phyloP scores from a whole-genome alignment of 2,888 invertebrate species.

The Cremastinae sp. region DNA sequence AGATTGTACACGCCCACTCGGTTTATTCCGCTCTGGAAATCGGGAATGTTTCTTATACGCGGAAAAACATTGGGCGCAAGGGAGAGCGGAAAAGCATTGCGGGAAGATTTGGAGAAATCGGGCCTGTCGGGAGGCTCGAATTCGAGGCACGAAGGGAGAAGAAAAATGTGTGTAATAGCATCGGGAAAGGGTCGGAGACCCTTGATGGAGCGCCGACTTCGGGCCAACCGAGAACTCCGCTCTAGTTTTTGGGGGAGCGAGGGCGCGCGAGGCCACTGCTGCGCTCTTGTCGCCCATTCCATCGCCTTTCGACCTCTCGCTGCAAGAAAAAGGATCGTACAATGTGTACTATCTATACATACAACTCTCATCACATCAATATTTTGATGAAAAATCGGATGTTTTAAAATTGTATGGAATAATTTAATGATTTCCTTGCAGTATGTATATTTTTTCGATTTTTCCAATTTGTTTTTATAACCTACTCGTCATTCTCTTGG shows the following conservation, averaged over 20 bases:
- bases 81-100: not conserved
- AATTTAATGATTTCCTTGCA: too few species aligned
- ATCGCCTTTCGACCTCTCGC: constrained; percentile 48
- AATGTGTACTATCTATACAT: too few species aligned
- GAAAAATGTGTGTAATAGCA: constrained; percentile 48
- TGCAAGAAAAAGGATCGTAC: too few species aligned
- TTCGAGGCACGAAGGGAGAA: constrained; percentile 3
- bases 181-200: constrained; percentile 35
- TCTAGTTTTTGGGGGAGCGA: constrained; percentile 63
- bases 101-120: constrained; percentile 32
- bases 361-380: too few species aligned
- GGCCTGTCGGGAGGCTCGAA: constrained; percentile 22
- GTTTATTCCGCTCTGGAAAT: not conserved
- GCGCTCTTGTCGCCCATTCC: constrained; percentile 6
- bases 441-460: too few species aligned
- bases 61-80: not conserved
- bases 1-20: not conserved
- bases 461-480: too few species aligned
- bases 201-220: constrained; percentile 64
- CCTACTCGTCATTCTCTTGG: not conserved
- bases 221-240: constrained; percentile 66
- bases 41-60: not conserved
- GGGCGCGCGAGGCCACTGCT: constrained; percentile 64
- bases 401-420: too few species aligned
- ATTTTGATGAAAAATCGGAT: too few species aligned